phyloP scores from a whole-genome alignment of 2,888 invertebrate genomes.

The Ectemnius cavifrons region DNA sequence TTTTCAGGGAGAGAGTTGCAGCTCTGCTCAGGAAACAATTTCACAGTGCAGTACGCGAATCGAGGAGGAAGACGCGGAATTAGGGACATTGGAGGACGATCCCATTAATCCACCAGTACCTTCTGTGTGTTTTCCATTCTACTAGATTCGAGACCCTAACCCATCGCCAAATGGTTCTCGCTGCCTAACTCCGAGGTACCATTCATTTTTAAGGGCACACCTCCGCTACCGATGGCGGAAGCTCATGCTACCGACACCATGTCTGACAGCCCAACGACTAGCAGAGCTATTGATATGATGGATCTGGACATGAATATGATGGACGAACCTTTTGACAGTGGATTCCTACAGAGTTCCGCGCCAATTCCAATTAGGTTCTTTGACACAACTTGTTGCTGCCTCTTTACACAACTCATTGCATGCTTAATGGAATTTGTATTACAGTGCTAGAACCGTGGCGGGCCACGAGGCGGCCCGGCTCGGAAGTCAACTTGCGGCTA shows the following conservation, averaged over 20 bases:
- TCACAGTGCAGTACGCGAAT: conserved; percentile 81
- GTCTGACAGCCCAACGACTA: conserved; percentile 73
- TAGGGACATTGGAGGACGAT: conserved; percentile 72
- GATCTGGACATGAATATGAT: conserved; percentile 76
- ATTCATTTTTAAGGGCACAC: conserved; percentile 58
- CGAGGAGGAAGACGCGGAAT: conserved; percentile 81
- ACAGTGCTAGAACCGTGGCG: conserved; percentile 83
- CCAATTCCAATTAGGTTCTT: conserved; percentile 74
- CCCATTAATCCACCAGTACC: conserved; percentile 59
- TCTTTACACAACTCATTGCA: background rate
- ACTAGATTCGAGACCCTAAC: no score
- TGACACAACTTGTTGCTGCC: no score
- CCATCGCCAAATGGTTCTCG: no score
- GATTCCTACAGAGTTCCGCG: conserved; percentile 74
- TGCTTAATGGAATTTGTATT: background rate
- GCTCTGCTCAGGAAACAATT: conserved; percentile 68
- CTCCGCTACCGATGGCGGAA: conserved; percentile 67
- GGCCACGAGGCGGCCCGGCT: conserved; percentile 89
- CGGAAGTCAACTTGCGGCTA: conserved; percentile 80
- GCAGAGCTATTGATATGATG: conserved; percentile 76
- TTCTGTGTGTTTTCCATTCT: conserved; percentile 54
- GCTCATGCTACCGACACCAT: conserved; percentile 68
- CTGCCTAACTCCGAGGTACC: no score
- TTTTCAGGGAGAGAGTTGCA: conserved; percentile 63
- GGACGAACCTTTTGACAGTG: conserved; percentile 76